Base-by-base conservation (phyloP, 2,888 invertebrate genomes). In the Aromia moschata region DNA sequence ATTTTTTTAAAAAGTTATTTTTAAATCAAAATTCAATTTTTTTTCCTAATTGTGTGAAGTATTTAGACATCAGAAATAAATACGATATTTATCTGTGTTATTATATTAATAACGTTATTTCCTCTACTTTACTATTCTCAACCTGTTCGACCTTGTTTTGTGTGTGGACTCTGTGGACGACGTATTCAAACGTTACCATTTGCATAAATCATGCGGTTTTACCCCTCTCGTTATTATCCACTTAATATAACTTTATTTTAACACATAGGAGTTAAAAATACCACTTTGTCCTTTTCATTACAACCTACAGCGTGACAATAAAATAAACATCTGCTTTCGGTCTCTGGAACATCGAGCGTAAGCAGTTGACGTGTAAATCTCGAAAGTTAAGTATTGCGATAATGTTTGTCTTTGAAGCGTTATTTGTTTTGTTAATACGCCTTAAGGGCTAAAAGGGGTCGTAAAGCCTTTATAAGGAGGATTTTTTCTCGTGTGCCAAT, bases 381-480 rank as follows among this genome's bases (percentile, higher is more conserved):
- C n/a, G 36, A 47, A 36, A 47, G 47, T 47, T 37, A 18, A 47
- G 36, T 47, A 47, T 37, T 47, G 37, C 37, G 47, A 37, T 47
- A 37, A 47, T 47, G 37, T 36, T 47, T 33, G 31, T 46, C 14
- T 20, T 17, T 20, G 9, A 37, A 37, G 47, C 37, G 47, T 37
- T 36, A 14, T 37, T 47, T 37, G 47, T 47, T 37, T 47, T 37
- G 47, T 47, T 18, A 14, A 17, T 37, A n/a, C n/a, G 14, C 12
- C 4, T 47, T 14, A 18, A 11, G 20, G n/a, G 4, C 20, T 10
- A 37, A 33, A 47, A 47, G 37, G 20, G 18, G 14, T 43, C 20
- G n/a, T 14, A 43, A 43, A 14, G 33, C 11, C 2, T 33, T 33
- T 33, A 33, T 33, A 33, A 33, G n/a, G n/a, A n/a, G n/a, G n/a